phyloP scores from a whole-genome alignment of 2,113 vertebrate species.

The Cottus gobio region DNA sequence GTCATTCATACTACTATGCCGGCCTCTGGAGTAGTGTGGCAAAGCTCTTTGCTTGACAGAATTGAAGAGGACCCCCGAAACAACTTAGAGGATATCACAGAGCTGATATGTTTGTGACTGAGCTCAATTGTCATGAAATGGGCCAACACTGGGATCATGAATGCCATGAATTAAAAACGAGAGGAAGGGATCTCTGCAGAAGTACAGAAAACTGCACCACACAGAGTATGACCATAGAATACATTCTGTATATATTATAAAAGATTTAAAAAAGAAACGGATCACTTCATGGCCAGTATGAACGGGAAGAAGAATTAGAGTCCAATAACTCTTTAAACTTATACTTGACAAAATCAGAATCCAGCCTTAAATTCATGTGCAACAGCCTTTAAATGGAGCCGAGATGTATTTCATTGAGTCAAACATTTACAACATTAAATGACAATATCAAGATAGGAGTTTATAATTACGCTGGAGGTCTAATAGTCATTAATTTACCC shows the following conservation, averaged over 20 bases:
- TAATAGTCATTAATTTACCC: background rate
- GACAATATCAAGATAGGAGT: background rate
- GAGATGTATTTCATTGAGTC: background rate
- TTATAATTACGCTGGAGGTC: too few species aligned
- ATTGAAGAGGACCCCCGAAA: background rate
- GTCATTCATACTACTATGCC: background rate
- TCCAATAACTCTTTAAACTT: background rate
- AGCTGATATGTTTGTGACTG: background rate
- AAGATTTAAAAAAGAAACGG: background rate
- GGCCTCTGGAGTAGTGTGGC: background rate
- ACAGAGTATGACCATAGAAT: background rate
- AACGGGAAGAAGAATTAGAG: background rate
- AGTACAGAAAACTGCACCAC: constrained; percentile 30
- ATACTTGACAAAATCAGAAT: background rate
- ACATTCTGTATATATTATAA: background rate
- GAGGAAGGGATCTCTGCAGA: constrained; percentile 47
- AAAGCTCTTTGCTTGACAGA: too few species aligned
- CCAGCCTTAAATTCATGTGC: background rate
- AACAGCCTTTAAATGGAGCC: background rate
- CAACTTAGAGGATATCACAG: background rate
- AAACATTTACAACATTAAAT: background rate
- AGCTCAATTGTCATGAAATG: background rate
- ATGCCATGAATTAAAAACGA: constrained; percentile 30
- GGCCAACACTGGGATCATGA: background rate
- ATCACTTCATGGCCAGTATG: background rate